Evolutionary conservation across 1,140 invertebrate species (phyloP).

Genomic region (Tetragnatha versicolor): DNA sequence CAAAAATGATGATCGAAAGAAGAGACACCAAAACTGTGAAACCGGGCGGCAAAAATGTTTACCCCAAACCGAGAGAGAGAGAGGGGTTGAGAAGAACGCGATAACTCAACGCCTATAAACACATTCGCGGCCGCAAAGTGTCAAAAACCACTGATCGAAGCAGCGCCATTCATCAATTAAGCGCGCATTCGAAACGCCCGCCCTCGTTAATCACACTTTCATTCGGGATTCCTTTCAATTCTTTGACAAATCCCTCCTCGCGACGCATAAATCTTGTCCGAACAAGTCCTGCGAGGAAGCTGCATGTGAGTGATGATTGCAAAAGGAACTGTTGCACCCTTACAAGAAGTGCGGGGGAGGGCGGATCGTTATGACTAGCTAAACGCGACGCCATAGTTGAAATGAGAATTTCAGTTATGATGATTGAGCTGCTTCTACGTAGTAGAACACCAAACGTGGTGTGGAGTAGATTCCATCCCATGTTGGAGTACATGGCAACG

Average conservation of each 20-base stretch:
- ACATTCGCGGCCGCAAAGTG: constrained; percentile 7
- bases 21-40: no score
- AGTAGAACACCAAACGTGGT: no score
- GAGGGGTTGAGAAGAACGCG: no score
- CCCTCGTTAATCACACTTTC: constrained; percentile 39
- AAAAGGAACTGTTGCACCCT: not conserved
- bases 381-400: no score
- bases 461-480: no score
- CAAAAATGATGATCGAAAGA: no score
- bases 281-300: constrained; percentile 4
- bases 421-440: no score
- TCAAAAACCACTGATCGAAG: constrained; percentile 30
- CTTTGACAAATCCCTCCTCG: constrained; percentile 39
- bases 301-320: not conserved
- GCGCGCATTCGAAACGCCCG: constrained; percentile 14
- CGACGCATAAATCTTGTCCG: constrained; percentile 24
- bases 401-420: no score
- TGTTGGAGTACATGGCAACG: no score
- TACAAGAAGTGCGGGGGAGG: not conserved
- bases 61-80: no score
- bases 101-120: not conserved
- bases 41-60: no score
- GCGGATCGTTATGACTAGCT: no score
- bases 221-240: constrained; percentile 44
- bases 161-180: constrained; percentile 37